phyloP scores from a whole-genome alignment of 2,113 vertebrate genomes.

The Calyptommatus sinebrachiatus region DNA sequence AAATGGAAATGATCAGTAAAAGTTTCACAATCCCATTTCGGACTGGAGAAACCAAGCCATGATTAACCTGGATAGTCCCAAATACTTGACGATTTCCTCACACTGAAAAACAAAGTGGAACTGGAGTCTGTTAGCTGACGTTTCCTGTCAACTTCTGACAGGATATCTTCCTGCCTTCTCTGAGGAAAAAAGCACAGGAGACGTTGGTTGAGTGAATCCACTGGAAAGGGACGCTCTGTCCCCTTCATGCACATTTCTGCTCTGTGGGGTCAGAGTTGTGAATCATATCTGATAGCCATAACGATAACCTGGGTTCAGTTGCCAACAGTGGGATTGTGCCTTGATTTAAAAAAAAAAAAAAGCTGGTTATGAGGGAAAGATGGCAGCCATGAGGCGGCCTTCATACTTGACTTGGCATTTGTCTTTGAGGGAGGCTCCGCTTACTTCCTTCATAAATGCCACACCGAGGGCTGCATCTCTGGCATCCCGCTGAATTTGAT shows the following conservation, averaged over 20 bases:
- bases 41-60: background rate
- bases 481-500: background rate
- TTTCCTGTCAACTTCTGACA: background rate
- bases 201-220: background rate
- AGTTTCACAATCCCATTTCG: background rate
- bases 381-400: background rate
- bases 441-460: background rate
- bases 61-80: background rate
- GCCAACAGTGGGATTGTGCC: constrained; percentile 25
- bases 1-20: background rate
- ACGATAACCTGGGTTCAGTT: constrained; percentile 22
- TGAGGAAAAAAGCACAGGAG: background rate
- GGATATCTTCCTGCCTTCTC: background rate
- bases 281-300: constrained; percentile 22
- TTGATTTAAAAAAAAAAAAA: constrained; percentile 12
- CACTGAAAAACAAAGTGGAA: background rate
- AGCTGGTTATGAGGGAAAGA: constrained; percentile 8
- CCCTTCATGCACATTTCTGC: background rate
- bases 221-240: background rate
- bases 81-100: background rate
- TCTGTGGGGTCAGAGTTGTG: background rate
- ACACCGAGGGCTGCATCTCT: background rate
- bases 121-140: background rate
- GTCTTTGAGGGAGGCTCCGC: background rate
- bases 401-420: constrained; percentile 1